These are phyloP conservation scores for Tipula lateralis DNA, from an alignment of 2,888 invertebrate species.

Conservation along the genomic window DNA sequence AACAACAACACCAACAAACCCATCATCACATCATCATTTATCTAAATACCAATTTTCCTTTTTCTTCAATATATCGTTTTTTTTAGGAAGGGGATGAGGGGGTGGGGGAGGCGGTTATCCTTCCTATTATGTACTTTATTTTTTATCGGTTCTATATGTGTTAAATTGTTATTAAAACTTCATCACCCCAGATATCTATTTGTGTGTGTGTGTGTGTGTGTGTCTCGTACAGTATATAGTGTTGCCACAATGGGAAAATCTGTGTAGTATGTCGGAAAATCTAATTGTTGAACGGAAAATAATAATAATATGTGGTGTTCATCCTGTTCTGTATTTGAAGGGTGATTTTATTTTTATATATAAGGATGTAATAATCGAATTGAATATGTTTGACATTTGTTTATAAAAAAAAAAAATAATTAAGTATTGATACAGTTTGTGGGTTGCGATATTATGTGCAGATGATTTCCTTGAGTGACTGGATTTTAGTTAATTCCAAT, in stretches of 20 bases:
- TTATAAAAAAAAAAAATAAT: not conserved
- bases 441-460: not conserved
- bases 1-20: not conserved
- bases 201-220: not conserved
- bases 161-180: constrained; percentile 19
- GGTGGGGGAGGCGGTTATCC: not conserved
- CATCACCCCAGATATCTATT: not conserved
- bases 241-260: not conserved
- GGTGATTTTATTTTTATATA: not conserved
- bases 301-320: constrained; percentile 3
- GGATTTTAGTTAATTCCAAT: not conserved
- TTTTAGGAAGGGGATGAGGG: no score
- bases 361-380: constrained; percentile 24
- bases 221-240: not conserved
- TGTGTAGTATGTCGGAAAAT: not conserved
- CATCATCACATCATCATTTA: not conserved
- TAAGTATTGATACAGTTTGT: not conserved
- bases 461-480: not conserved
- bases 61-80: not conserved
- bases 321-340: not conserved
- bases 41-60: constrained; percentile 24
- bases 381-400: constrained; percentile 24
- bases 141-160: not conserved
- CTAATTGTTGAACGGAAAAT: constrained; percentile 19
- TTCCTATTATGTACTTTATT: no score